These are phyloP conservation scores for Drosophila tanythrix DNA, from an alignment of 2,888 invertebrate species.

Conservation along the genomic window DNA sequence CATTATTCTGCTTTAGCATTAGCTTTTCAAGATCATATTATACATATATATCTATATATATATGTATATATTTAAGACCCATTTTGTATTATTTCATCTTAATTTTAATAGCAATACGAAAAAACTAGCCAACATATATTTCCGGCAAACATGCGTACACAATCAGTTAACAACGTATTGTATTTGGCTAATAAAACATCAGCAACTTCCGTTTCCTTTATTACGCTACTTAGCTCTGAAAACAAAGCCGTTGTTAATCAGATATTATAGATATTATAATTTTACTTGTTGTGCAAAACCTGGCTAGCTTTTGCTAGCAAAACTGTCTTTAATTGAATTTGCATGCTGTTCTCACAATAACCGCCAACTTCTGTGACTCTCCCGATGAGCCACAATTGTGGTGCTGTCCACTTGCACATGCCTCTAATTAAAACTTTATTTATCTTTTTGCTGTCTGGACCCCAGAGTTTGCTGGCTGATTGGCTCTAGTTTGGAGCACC, in stretches of 20 bases:
- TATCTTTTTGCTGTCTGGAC: constrained; percentile 28
- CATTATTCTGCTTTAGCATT: not conserved
- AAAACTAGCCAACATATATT: not conserved
- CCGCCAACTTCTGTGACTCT: constrained; percentile 7
- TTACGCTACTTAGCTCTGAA: not conserved
- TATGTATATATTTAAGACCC: not conserved
- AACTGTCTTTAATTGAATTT: constrained; percentile 48
- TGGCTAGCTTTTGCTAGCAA: constrained; percentile 14
- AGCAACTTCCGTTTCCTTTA: constrained; percentile 39
- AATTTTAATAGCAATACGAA: not conserved
- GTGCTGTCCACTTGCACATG: constrained; percentile 35
- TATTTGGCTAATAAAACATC: constrained; percentile 9
- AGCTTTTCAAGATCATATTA: not conserved
- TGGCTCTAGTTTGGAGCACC: constrained; percentile 17
- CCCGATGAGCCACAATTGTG: not conserved
- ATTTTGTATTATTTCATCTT: not conserved
- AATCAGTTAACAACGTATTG: not conserved
- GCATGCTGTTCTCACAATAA: constrained; percentile 40
- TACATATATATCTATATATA: not conserved
- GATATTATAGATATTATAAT: constrained; percentile 8
- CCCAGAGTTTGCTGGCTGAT: constrained; percentile 34
- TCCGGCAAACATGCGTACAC: not conserved
- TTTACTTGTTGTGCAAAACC: constrained; percentile 4
- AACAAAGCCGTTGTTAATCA: constrained; percentile 25
- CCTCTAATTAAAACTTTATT: constrained; percentile 73